Base-by-base conservation (phyloP, 2,888 invertebrate species). In the Mechanitis messenoides region DNA sequence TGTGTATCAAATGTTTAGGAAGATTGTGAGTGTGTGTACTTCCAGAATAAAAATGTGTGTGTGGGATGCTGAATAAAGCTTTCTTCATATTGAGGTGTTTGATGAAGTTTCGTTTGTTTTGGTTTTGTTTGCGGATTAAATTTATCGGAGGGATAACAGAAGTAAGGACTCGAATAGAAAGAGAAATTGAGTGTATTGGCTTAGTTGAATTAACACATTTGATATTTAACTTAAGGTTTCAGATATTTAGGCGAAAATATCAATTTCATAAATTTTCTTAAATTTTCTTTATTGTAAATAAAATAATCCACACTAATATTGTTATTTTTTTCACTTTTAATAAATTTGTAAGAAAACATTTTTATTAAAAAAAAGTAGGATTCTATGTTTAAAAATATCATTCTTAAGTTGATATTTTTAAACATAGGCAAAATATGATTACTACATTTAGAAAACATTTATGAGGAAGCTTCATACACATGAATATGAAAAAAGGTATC, bases 1-100 rank as follows among this genome's bases (percentile, higher is more conserved):
- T 69, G 70, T 67, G 67, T 83, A 79, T 81, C 78, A 82, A 80
- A 78, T 80, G 75, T 72, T 74, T 64, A 73, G 74, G 72, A 72
- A 76, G 72, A 73, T 74, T 73, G 66, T 53, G 69, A 59, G 68
- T 68, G 70, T 68, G 72, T 68, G 71, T 72, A 72, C 69, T 71
- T 63, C 70, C 61, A 69, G 54, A 66, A 53, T 56, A 65, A 63
- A 71, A 47, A 20, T 74, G 81, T 81, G 79, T 79, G 80, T 57
- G 81, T 72, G 75, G 81, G 86, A 87, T 82, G 85, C 86, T 86
- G 87, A 66, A 68, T 80, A 79, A 84, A 72, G 86, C 70, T 68
- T 64, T 64, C 53, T 81, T 71, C 78, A 87, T 69, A 80, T 62
- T 72, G 74, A 63, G 60, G 66, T 56, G 53, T 67, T 59, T 69